Conservation (phyloP, 2,888 invertebrate species). For the Autographa pulchrina region DNA sequence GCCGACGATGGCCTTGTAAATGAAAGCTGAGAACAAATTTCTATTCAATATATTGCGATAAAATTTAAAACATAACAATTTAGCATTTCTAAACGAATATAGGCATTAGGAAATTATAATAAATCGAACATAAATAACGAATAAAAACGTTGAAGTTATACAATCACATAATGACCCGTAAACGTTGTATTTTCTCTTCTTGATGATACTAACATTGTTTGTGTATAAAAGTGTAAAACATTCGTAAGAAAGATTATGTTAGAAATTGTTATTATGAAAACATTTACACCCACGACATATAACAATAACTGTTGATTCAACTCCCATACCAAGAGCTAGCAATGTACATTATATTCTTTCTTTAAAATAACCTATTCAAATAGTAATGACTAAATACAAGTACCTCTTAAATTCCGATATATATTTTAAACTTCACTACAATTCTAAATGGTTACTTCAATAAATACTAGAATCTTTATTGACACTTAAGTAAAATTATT, state of each 20-base stretch:
- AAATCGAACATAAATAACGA: too few relatives aligned
- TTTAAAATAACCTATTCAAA: background rate
- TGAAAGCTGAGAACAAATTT: constrained; percentile 74
- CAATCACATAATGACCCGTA: background rate
- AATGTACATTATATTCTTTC: background rate
- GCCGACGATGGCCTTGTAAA: constrained; percentile 66
- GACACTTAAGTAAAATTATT: too few relatives aligned
- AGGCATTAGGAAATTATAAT: background rate
- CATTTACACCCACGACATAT: background rate
- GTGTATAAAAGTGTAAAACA: too few relatives aligned
- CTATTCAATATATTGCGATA: constrained; percentile 55
- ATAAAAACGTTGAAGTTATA: background rate
- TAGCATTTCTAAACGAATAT: background rate
- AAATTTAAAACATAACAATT: constrained; percentile 30
- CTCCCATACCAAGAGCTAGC: background rate
- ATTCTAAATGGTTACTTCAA: too few relatives aligned
- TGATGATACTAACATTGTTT: background rate
- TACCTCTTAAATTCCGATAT: too few relatives aligned
- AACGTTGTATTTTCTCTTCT: too few relatives aligned
- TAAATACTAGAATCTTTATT: too few relatives aligned
- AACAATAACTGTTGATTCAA: background rate
- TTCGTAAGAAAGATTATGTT: background rate
- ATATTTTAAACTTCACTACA: too few relatives aligned
- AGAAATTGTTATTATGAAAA: constrained; percentile 6
- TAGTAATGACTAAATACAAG: too few relatives aligned